These are phyloP conservation scores for Drosophila nebulosa DNA, from an alignment of 1,140 invertebrate genomes.

Conservation along the genomic window DNA sequence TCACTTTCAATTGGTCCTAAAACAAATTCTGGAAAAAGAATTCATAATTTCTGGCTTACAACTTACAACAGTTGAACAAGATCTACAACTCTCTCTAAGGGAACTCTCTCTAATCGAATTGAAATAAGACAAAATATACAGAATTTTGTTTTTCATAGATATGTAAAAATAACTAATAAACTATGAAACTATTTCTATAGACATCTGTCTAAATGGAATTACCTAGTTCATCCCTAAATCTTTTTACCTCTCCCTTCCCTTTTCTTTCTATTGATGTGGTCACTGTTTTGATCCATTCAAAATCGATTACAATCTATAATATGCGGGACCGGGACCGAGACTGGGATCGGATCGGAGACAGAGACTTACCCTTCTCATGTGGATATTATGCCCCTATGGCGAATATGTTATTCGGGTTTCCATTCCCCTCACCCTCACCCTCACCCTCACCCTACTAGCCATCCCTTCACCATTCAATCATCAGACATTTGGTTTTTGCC, in stretches of 20 bases:
- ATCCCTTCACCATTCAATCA: neutral
- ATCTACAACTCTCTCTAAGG: too few relatives aligned
- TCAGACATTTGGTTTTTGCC: constrained; percentile 21
- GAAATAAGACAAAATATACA: too few relatives aligned
- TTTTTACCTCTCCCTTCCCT: neutral
- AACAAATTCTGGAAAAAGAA: too few relatives aligned
- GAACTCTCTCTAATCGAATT: too few relatives aligned
- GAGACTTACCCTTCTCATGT: neutral
- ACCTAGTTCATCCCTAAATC: neutral
- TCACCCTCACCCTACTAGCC: neutral
- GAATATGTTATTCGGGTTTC: neutral
- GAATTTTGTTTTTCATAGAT: too few relatives aligned
- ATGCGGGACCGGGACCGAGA: neutral
- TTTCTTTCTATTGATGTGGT: neutral
- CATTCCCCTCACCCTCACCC: neutral
- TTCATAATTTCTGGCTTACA: too few relatives aligned
- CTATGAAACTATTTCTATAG: neutral
- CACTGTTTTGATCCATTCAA: constrained; percentile 24
- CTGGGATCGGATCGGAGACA: neutral
- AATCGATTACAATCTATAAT: constrained; percentile 5
- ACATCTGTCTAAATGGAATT: neutral
- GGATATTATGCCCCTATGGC: constrained; percentile 1
- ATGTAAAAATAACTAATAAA: too few relatives aligned
- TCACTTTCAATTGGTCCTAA: too few relatives aligned
- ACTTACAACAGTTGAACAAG: too few relatives aligned